A percentile compares a stretch with the other conserved stretches of the same genome.
phyloP scores from a whole-genome alignment of 2,888 invertebrate species.

The Dioctria linearis region DNA sequence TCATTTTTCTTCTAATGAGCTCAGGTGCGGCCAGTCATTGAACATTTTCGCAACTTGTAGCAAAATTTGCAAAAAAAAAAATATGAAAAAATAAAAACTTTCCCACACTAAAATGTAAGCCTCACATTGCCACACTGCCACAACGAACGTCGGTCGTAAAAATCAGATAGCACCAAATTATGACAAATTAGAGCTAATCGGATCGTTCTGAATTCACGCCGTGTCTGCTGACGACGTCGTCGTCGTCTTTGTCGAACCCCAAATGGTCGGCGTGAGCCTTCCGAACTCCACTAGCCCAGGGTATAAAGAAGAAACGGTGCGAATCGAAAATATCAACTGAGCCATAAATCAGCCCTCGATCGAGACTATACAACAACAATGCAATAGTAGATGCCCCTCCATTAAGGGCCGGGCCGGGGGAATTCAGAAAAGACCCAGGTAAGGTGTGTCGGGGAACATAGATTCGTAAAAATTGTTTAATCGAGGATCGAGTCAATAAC shows the following conservation, averaged over 20 bases:
- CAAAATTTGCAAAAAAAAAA: constrained; percentile 20
- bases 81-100: background rate
- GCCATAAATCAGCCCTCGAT: constrained; percentile 55
- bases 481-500: constrained; percentile 20
- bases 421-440: background rate
- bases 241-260: constrained; percentile 1
- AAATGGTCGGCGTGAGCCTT: background rate
- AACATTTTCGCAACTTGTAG: constrained; percentile 27
- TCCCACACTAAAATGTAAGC: background rate
- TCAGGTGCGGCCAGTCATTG: constrained; percentile 27
- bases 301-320: background rate
- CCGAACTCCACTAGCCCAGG: background rate
- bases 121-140: constrained; percentile 3
- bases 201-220: constrained; percentile 53
- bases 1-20: background rate
- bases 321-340: constrained; percentile 54
- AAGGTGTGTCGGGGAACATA: constrained; percentile 42
- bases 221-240: background rate
- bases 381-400: constrained; percentile 32
- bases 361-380: constrained; percentile 1
- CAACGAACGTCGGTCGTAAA: background rate
- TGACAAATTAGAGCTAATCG: constrained; percentile 59
- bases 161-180: constrained; percentile 57
- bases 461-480: constrained; percentile 27
- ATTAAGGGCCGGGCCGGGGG: constrained; percentile 26